Evolutionary conservation across 2,797 vertebrate genomes (phyloP).

Genomic region (Aselliscus stoliczkanus): DNA sequence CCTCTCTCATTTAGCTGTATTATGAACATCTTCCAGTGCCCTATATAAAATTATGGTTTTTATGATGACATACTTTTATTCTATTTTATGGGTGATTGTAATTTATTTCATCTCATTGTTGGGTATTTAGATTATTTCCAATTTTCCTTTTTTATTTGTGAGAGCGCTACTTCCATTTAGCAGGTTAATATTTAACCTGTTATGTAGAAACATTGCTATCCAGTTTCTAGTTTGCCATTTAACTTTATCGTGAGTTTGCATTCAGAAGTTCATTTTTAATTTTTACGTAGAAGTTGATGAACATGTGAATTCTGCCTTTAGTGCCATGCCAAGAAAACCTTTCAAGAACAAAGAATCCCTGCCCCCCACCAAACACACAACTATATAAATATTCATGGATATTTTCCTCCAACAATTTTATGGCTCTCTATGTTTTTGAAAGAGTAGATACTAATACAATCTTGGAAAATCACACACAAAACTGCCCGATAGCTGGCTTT

Average conservation of each 20-base stretch:
- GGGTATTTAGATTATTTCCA: neutral
- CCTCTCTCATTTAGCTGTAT: neutral
- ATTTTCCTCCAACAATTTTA: neutral
- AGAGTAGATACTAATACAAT: neutral
- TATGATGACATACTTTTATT: neutral
- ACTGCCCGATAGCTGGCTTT: neutral
- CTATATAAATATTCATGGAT: neutral
- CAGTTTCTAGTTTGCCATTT: neutral
- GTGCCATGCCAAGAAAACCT: neutral
- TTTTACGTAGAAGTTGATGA: neutral
- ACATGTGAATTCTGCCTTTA: neutral
- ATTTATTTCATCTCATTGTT: neutral
- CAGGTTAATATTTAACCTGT: neutral
- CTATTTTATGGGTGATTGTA: neutral
- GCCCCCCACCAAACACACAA: neutral
- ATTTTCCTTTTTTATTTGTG: neutral
- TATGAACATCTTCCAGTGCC: neutral
- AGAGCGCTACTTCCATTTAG: neutral
- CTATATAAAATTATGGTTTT: neutral
- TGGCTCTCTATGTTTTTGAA: conserved; percentile 13
- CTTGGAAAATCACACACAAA: neutral
- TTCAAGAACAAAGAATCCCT: neutral
- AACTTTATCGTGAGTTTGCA: neutral
- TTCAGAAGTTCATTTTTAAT: neutral
- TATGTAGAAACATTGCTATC: neutral